Evolutionary conservation across 53 echinoderm and acorn worm genomes (phyloP), one percentile per base, ranked within the genome.

Genomic region (Crossaster papposus): DNA sequence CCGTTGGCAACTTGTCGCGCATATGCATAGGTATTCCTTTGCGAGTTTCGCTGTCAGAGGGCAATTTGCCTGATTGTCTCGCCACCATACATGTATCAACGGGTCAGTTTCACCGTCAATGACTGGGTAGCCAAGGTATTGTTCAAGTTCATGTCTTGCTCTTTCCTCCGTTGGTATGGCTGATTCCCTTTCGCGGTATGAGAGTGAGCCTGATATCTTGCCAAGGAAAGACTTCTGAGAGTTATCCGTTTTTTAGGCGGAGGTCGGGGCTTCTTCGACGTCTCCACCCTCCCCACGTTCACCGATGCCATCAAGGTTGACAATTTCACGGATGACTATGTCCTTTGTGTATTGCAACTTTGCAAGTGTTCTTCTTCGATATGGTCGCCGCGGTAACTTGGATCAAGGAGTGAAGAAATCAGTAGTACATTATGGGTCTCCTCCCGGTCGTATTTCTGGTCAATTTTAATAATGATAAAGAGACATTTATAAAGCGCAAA

Each of bases 41-140:
- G 93, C 93, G 4, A 93, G 70, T 26, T 78, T 36, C 4, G 90
- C 90, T 2, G 85, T 22, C 34, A 79, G 35, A 22, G 93, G 93
- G 33, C 65, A 85, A 13, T n/a, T 70, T 53, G 23, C 22, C 6
- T 37, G 55, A 2, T 79, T 80, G 5, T 65, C 20, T 28, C 76
- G 70, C 93, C 93, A 93, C 93, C 93, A 93, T n/a, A n/a, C n/a
- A n/a, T n/a, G n/a, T 11, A 33, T 35, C 37, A 93, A 55, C 23
- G 93, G 93, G 51, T 83, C 77, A 12, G 70, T 26, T 3, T 92
- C 84, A 4, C 83, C 77, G 65, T 83, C 85, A n/a, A 70, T 54
- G 35, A 79, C 72, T 29, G n/a, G n/a, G n/a, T n/a, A n/a, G n/a
- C n/a, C n/a, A n/a, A 83, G 79, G 32, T 90, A 90, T 3, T 54